phyloP scores from a whole-genome alignment of 2,888 invertebrate species.

The Chrysina gloriosa region DNA sequence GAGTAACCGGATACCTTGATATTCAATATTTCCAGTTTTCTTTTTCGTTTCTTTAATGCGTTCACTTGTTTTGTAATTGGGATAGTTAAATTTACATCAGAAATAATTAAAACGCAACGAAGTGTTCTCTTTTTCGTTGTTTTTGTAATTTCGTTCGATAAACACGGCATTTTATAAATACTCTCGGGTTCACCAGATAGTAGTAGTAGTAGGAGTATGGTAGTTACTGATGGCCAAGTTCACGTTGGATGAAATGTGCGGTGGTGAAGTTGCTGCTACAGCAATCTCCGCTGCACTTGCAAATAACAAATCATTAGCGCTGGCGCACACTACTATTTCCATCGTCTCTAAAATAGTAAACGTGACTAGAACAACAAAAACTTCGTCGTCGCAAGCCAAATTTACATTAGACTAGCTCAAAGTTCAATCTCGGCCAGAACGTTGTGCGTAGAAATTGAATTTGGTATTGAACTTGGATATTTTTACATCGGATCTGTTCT shows the following conservation, averaged over 20 bases:
- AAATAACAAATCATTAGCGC: conserved; percentile 26
- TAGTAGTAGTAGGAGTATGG: no score
- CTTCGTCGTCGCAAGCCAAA: conserved; percentile 23
- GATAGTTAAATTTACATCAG: not conserved
- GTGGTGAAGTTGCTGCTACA: not conserved
- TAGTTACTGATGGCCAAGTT: not conserved
- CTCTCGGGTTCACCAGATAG: no score
- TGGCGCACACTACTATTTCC: conserved; percentile 22
- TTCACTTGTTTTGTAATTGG: not conserved
- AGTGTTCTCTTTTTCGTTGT: no score
- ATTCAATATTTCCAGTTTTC: conserved; percentile 15
- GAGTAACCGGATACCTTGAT: conserved; percentile 30
- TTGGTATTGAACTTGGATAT: conserved; percentile 37
- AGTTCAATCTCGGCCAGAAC: conserved; percentile 20
- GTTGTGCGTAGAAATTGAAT: conserved; percentile 9
- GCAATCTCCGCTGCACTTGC: not conserved
- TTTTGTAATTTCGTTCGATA: no score
- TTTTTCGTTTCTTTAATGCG: conserved; percentile 10
- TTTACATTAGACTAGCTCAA: conserved; percentile 22
- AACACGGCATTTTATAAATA: no score
- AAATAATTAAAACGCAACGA: no score
- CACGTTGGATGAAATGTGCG: not conserved
- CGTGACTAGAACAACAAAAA: conserved; percentile 38
- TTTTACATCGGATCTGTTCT: not conserved
- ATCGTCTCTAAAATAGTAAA: conserved; percentile 41